phyloP scores from a whole-genome alignment of 2,797 vertebrate genomes.

The Enteromius mattozi region DNA sequence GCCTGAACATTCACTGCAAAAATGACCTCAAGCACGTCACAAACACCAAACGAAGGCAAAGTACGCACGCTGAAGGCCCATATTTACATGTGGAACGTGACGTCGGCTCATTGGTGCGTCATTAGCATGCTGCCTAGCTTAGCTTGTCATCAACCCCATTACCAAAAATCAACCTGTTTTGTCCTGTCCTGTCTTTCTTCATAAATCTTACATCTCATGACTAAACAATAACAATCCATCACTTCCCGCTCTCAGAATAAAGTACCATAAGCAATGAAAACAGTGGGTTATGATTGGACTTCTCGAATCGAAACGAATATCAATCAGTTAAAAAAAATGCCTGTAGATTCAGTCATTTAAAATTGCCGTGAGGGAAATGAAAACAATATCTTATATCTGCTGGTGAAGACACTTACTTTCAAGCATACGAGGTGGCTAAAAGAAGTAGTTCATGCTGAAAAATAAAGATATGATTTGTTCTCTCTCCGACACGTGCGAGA shows the following conservation, averaged over 20 bases:
- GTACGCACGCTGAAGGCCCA: slow-evolving; percentile 42
- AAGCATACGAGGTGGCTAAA: slow-evolving; percentile 51
- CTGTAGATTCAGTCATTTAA: slow-evolving; percentile 58
- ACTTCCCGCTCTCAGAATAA: slow-evolving; percentile 26
- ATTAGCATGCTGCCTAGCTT: slow-evolving; percentile 35
- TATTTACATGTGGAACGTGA: slow-evolving; percentile 60
- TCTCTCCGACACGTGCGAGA: slow-evolving; percentile 33
- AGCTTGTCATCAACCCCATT: neutral
- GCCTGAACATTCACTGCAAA: slow-evolving; percentile 47
- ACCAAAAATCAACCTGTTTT: neutral
- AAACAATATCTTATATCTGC: slow-evolving; percentile 49
- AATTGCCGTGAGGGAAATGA: slow-evolving; percentile 47
- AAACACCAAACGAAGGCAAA: slow-evolving; percentile 48
- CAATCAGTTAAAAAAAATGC: slow-evolving; percentile 58
- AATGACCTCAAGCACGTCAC: slow-evolving; percentile 32
- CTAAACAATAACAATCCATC: slow-evolving; percentile 9
- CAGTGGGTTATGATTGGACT: slow-evolving; percentile 5
- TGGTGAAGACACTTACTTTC: slow-evolving; percentile 57
- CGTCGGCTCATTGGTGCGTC: slow-evolving; percentile 35
- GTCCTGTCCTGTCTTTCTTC: neutral
- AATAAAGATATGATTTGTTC: slow-evolving; percentile 48
- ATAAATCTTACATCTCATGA: neutral
- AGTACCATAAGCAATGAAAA: slow-evolving; percentile 22
- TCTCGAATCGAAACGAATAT: slow-evolving; percentile 24
- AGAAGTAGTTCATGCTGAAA: slow-evolving; percentile 48